A percentile compares a stretch with the other conserved stretches of the same genome.
These are phyloP conservation scores for Apoda limacodes DNA, from an alignment of 2,888 invertebrate species.

Conservation along the genomic window DNA sequence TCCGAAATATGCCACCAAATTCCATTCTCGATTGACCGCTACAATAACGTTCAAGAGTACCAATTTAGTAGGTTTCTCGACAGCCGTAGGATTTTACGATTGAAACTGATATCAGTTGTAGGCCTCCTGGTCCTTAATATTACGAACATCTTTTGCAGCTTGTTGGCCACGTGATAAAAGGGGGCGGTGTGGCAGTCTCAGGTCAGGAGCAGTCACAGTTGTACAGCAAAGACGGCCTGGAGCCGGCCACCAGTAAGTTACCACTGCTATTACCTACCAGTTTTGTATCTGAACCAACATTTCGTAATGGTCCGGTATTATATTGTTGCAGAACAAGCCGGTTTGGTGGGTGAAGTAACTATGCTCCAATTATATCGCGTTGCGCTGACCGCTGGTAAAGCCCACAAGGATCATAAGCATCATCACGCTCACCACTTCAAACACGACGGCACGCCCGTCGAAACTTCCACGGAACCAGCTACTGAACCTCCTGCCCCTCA, in stretches of 20 bases:
- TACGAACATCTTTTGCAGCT: slow-evolving; percentile 74
- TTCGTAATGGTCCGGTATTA: too few species aligned
- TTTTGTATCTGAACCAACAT: not conserved
- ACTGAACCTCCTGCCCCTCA: slow-evolving; percentile 63
- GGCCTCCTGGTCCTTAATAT: too few species aligned
- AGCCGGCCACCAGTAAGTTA: slow-evolving; percentile 41
- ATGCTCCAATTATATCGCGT: slow-evolving; percentile 85
- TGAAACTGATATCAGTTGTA: too few species aligned
- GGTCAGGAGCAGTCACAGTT: slow-evolving; percentile 76
- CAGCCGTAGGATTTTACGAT: too few species aligned
- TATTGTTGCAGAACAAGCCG: slow-evolving; percentile 66
- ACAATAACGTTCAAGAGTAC: not conserved
- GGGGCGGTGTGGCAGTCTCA: slow-evolving; percentile 79
- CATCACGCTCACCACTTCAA: slow-evolving; percentile 86
- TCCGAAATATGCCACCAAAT: too few species aligned
- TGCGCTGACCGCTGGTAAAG: slow-evolving; percentile 86
- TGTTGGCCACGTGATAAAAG: slow-evolving; percentile 81
- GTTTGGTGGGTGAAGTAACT: slow-evolving; percentile 81
- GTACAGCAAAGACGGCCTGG: slow-evolving; percentile 37
- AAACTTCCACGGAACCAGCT: slow-evolving; percentile 69
- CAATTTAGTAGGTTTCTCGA: not conserved
- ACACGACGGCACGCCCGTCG: slow-evolving; percentile 75
- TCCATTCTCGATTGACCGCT: too few species aligned
- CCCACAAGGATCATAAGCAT: slow-evolving; percentile 88
- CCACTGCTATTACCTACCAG: too few species aligned